Base-by-base conservation (phyloP, 1,140 invertebrate species). In the Hormaphis cornu region DNA sequence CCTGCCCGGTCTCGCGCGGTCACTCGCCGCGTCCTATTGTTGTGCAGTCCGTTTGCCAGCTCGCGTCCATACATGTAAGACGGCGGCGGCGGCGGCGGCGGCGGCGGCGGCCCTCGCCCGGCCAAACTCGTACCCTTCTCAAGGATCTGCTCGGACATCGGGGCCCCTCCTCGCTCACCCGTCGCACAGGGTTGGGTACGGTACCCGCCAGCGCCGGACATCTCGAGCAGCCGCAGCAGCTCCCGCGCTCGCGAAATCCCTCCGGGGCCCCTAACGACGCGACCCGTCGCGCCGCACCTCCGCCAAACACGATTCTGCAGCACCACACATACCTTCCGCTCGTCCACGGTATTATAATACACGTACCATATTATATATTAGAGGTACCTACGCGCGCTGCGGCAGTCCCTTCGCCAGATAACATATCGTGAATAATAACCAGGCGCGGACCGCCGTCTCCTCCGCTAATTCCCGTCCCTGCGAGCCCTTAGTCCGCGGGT, bases 11-110 rank as follows among this genome's bases (percentile, higher is more conserved):
- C n/a, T n/a, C n/a, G n/a, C n/a, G n/a, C n/a, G n/a, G n/a, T n/a
- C n/a, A n/a, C n/a, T 59, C 33, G 40, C 54, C 40, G 54, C 28
- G n/a, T 52, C 58, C 42, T 7, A 63, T 61, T 58, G 70, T 46
- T 50, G 70, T 59, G 56, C n/a, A n/a, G n/a, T 59, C 59, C 70
- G 50, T 71, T 59, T 50, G 58, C 59, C 70, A 53, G n/a, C n/a
- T n/a, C n/a, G n/a, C 66, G 70, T 71, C 70, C 70, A 71, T 71
- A 66, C 59, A 71, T 71, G 70, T 71, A 71, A 71, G 70, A 71
- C 70, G 70, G 59, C 26, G 53, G 33, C 46, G 33, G 53, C 53
- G 20, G 54, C 70, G 70, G 59, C 26, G 53, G 33, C 46, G 33
- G 53, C 53, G 20, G 54, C 20, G 30, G 4, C 30, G 54, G 7